Evolutionary conservation across 1,140 invertebrate species (phyloP).

Genomic region (Lucilia cuprina): DNA sequence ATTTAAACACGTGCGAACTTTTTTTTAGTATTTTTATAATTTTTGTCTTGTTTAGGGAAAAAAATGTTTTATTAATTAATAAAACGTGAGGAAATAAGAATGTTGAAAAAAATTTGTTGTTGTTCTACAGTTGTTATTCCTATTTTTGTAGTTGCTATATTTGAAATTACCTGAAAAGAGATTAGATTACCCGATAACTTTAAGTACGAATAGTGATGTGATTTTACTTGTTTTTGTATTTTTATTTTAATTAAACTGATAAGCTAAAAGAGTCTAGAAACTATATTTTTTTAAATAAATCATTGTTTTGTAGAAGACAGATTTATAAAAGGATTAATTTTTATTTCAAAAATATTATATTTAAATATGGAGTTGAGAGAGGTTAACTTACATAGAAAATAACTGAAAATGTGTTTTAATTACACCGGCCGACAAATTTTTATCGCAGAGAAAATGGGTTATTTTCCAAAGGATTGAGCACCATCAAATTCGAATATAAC

Average conservation of each 20-base stretch:
- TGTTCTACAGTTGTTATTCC: not conserved
- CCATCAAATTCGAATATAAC: too few relatives aligned
- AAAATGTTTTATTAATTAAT: not conserved
- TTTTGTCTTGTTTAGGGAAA: too few relatives aligned
- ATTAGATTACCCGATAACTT: not conserved
- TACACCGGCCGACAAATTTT: too few relatives aligned
- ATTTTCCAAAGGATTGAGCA: too few relatives aligned
- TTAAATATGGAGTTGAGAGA: too few relatives aligned
- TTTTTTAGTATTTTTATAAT: too few relatives aligned
- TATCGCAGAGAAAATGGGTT: too few relatives aligned
- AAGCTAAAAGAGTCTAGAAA: not conserved
- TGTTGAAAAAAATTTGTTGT: not conserved
- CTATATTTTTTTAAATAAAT: not conserved
- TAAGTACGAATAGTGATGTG: not conserved
- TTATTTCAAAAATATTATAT: not conserved
- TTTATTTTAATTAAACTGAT: conserved; percentile 15
- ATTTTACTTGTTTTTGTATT: not conserved
- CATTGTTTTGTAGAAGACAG: not conserved
- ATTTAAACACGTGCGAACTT: too few relatives aligned
- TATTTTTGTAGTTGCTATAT: not conserved
- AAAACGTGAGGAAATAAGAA: not conserved
- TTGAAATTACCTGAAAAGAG: not conserved
- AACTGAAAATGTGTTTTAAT: too few relatives aligned
- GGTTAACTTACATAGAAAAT: too few relatives aligned
- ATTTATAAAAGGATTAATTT: not conserved